Base-by-base conservation (phyloP, 2,113 vertebrate genomes). In the Entelurus aequoreus region DNA sequence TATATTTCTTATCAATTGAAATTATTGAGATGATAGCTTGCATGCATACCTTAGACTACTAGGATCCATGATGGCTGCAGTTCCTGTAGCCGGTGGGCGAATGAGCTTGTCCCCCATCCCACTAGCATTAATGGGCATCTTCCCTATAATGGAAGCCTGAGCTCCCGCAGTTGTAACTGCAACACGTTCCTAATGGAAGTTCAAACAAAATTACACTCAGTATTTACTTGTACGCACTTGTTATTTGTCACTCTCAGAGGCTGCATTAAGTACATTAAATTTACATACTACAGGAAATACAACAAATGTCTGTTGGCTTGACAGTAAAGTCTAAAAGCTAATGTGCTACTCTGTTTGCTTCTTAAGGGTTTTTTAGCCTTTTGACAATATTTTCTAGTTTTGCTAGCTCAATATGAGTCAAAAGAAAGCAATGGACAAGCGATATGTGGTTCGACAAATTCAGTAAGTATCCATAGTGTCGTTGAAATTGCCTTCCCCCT, bases 21-120 rank as follows among this genome's bases (percentile, higher is more conserved):
- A 54, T 19, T 68, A 12, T 11, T 59, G 57, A 63, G 6, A 10
- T 57, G n/a, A 57, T 16, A 1, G 38, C 37, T 49, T 7, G 57
- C 11, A 11, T 10, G 28, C 63, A 56, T 83, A 95, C 96, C 95
- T 91, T 82, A 90, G 86, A 75, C 77, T 65, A 8, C 83, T 93
- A 49, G 93, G 79, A 75, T 96, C 96, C 84, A 94, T 79, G 37
- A 93, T 46, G 3, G 90, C 86, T 35, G 93, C 88, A 0, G 91
- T 92, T 74, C 92, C 90, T 6, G 91, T 72, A 0, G 89, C 90
- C 0, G 87, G 90, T 37, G 94, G 92, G 35, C 90, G 90, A 38
- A 89, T 88, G 2, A 94, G 85, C 60, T 93, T 90, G 56, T 96
- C 95, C 0, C 94, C 94, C 53, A 89, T 88, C 1, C 77, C 87